Conservation (phyloP, 2,888 invertebrate species). For the Conus canariensis region DNA sequence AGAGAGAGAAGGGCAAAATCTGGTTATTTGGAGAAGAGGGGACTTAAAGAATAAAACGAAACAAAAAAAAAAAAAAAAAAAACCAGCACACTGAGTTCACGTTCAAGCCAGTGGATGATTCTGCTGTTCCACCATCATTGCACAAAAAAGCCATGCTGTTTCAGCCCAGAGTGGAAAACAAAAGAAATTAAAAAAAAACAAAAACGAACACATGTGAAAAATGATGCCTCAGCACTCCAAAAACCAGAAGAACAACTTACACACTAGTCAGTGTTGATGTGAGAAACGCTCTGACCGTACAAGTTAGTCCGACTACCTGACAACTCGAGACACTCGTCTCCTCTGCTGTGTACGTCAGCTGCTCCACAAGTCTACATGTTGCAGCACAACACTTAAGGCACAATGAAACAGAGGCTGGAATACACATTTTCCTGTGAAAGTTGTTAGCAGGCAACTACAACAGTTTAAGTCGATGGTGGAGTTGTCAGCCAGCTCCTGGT, state of each 20-base stretch:
- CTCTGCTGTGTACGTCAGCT: no score
- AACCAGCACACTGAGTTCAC: not conserved
- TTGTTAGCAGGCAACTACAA: no score
- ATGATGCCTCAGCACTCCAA: not conserved
- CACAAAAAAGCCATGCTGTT: not conserved
- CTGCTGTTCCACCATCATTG: not conserved
- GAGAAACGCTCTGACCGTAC: no score
- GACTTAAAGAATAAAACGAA: not conserved
- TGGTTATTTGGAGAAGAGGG: no score
- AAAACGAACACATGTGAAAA: not conserved
- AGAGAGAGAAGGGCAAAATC: not conserved
- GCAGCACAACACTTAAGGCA: no score
- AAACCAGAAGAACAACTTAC: constrained; percentile 9
- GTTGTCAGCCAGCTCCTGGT: not conserved
- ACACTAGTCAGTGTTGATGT: not conserved
- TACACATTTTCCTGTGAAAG: no score
- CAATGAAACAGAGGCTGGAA: no score
- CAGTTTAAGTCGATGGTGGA: no score
- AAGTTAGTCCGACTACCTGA: no score
- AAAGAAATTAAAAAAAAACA: not conserved
- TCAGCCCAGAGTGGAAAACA: not conserved
- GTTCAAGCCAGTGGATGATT: not conserved
- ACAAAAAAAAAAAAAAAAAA: not conserved
- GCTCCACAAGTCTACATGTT: no score
- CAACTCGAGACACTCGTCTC: not conserved